Percentiles rank a stretch among this genome's conserved stretches.
Evolutionary conservation across 2,888 invertebrate species (phyloP).

Genomic region (Drosophila neotestacea): DNA sequence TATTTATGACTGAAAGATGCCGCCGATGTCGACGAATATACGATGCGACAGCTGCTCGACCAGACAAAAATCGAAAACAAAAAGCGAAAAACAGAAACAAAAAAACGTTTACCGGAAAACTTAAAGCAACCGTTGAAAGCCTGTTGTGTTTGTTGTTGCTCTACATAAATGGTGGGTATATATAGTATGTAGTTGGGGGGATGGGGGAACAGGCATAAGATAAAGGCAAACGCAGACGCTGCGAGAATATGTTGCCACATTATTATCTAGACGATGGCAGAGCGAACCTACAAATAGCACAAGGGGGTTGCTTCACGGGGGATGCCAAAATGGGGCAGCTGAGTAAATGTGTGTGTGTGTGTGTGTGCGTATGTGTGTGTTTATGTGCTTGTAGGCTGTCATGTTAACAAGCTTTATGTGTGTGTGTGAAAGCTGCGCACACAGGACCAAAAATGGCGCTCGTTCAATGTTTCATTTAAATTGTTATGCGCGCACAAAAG

Average conservation of each 20-base stretch:
- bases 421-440: slow-evolving; percentile 69
- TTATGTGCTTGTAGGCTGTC: slow-evolving; percentile 81
- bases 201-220: slow-evolving; percentile 42
- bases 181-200: slow-evolving; percentile 22
- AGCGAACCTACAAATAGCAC: slow-evolving; percentile 45
- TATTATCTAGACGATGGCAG: slow-evolving; percentile 69
- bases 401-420: slow-evolving; percentile 76
- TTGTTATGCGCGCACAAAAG: slow-evolving; percentile 63
- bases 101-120: slow-evolving; percentile 61
- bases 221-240: slow-evolving; percentile 74
- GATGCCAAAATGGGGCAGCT: slow-evolving; percentile 60
- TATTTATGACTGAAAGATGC: slow-evolving; percentile 66
- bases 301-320: slow-evolving; percentile 28
- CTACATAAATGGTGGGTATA: slow-evolving; percentile 46
- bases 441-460: slow-evolving; percentile 49
- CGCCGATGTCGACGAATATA: slow-evolving; percentile 25
- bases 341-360: slow-evolving; percentile 17
- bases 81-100: slow-evolving; percentile 16
- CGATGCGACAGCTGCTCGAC: slow-evolving; percentile 70
- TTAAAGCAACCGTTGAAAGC: slow-evolving; percentile 43
- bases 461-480: slow-evolving; percentile 52
- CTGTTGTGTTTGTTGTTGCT: slow-evolving; percentile 38
- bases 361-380: slow-evolving; percentile 50
- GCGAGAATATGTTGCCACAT: slow-evolving; percentile 80
- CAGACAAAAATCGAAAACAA: slow-evolving; percentile 59